These are phyloP conservation scores for Serrognathus titanus DNA, from an alignment of 2,888 invertebrate genomes.

Conservation along the genomic window DNA sequence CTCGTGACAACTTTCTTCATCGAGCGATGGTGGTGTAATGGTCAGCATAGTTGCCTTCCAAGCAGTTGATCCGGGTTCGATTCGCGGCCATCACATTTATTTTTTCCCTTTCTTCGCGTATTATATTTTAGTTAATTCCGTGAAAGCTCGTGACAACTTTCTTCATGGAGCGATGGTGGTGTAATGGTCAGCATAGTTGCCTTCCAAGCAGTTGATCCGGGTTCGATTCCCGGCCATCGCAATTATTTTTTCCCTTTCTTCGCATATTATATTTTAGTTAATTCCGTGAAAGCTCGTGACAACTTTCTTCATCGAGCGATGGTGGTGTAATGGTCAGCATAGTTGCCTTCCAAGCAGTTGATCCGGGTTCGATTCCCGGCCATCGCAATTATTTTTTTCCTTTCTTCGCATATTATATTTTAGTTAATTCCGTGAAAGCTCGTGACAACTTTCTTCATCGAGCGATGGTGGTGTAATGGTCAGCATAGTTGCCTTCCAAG, in stretches of 20 bases:
- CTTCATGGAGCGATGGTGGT: conserved; percentile 24
- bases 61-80: conserved; percentile 52
- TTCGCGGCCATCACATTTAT: conserved; percentile 44
- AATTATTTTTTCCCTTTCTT: conserved; percentile 8
- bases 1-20: too few relatives aligned
- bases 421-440: too few relatives aligned
- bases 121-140: too few relatives aligned
- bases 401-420: too few relatives aligned
- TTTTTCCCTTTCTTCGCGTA: not conserved
- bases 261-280: too few relatives aligned
- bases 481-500: conserved; percentile 51
- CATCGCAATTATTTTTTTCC: conserved; percentile 30
- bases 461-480: conserved; percentile 43
- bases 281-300: too few relatives aligned
- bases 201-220: conserved; percentile 52
- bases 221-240: conserved; percentile 50
- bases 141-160: too few relatives aligned
- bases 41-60: conserved; percentile 51
- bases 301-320: not conserved
- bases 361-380: conserved; percentile 52
- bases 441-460: too few relatives aligned
- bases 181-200: conserved; percentile 51
- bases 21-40: conserved; percentile 40
- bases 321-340: conserved; percentile 49
- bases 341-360: conserved; percentile 52